Evolutionary conservation across 2,113 vertebrate genomes (phyloP), one percentile per base, ranked within the genome.

Genomic region (Siniperca chuatsi): DNA sequence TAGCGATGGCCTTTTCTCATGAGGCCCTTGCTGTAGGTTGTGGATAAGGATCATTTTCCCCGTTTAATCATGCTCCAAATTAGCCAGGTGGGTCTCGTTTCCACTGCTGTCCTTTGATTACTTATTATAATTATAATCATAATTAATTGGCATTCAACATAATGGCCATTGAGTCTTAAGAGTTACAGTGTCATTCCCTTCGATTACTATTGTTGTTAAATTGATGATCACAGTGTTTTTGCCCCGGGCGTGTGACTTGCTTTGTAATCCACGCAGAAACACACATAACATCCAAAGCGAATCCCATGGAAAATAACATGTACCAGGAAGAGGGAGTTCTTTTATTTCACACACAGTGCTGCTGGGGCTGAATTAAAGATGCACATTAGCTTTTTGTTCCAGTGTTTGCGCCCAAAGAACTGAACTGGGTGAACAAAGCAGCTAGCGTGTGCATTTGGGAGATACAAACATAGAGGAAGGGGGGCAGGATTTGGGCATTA

Each of bases 101-200:
- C 86, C 82, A 48, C 67, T 75, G 74, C 80, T 75, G 82, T 75
- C 84, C 69, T 73, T 46, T 83, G 69, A 91, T 91, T 87, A 88
- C 78, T 72, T 57, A 72, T 90, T 87, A 92, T 90, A 90, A 72
- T 90, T 87, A 92, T 90, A 90, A 90, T 85, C 61, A 84, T 83
- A 84, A 92, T 91, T 83, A 87, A 93, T 93, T 89, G 60, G 33
- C 81, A 65, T 83, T 92, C 72, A 79, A 69, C 62, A 81, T 82
- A 87, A 84, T 79, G 71, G 78, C 50, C 66, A 57, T 57, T 50
- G 55, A 87, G 42, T 75, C 57, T 78, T 58, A 46, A 68, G 82
- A 86, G 81, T 73, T 91, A 76, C 74, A 72, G 8, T 79, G 67
- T 72, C 68, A 80, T 77, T 87, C 37, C 55, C 37, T 73, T 84